Base-by-base conservation (phyloP, 2,888 invertebrate genomes). In the Coelinius sp. region DNA sequence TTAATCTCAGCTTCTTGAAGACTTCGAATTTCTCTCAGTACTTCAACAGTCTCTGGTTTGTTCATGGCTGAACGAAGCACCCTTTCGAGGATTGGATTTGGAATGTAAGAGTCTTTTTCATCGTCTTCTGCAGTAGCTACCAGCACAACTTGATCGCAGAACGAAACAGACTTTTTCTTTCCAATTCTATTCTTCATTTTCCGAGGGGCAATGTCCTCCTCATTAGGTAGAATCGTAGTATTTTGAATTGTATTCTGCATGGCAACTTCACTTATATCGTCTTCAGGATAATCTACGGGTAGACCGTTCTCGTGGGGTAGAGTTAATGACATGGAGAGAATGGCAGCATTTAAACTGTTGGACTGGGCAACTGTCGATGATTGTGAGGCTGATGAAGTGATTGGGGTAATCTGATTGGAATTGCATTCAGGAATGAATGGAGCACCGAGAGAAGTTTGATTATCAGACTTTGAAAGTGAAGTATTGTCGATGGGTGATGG, bases 51-150 rank as follows among this genome's bases (percentile, higher is more conserved):
- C 82, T 92, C 92, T 0, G 93, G 92, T 86, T 92, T 94, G 85
- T 91, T 93, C 89, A 94, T 92, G 0, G 95, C 95, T 0, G 94
- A 94, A 75, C 96, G 91, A 20, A 96, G 87, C 0, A 97, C 96
- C 71, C 96, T 90, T 85, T 97, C 96, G 77, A 97, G 88, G 72
- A 97, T 95, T 0, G 96, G 97, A 88, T 97, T 97, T 0, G 96
- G 96, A 82, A 96, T 95, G 82, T 95, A 96, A 79, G 94, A 94
- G 75, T 96, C 96, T 75, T 95, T 95, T 87, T 96, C 96, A 82
- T 96, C 95, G 80, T 97, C 96, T 82, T 97, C 97, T 0, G 96
- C 96, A 0, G 96, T 96, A 3, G 97, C 96, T 10, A 97, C 97
- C 70, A 97, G 89, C 75, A 96, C 96, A 0, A 97, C 96, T 88